phyloP scores from a whole-genome alignment of 2,797 vertebrate species.

The Darevskia mixta region DNA sequence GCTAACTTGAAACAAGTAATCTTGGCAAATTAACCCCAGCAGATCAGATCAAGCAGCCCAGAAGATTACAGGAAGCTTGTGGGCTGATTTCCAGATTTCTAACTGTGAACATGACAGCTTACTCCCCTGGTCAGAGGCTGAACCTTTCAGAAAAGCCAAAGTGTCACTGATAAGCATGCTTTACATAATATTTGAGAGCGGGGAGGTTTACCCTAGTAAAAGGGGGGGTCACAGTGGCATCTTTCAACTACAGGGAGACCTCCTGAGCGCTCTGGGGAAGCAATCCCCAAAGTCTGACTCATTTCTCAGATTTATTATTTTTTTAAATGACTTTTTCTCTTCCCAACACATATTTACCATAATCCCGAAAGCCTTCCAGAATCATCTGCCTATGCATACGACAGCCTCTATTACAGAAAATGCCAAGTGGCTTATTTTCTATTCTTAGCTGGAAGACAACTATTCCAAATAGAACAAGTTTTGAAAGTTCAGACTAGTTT shows the following conservation, averaged over 20 bases:
- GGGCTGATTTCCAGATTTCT: background rate
- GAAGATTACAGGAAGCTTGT: background rate
- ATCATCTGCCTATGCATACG: background rate
- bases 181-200: background rate
- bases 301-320: conserved; percentile 29
- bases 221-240: background rate
- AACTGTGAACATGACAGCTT: background rate
- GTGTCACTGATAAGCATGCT: background rate
- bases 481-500: conserved; percentile 23
- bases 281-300: conserved; percentile 21
- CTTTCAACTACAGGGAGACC: conserved; percentile 23
- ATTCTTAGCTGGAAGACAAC: conserved; percentile 34
- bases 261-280: background rate
- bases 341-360: conserved; percentile 30
- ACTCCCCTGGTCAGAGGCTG: background rate
- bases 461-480: conserved; percentile 33
- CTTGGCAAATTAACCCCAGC: background rate
- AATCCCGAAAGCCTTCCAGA: conserved; percentile 28
- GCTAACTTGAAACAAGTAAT: background rate
- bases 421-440: conserved; percentile 26
- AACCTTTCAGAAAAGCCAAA: background rate
- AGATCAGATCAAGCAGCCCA: background rate
- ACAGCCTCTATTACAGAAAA: conserved; percentile 7
- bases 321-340: conserved; percentile 32
- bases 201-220: background rate